Evolutionary conservation across 1,140 invertebrate species (phyloP).

Genomic region (Eumeta japonica): DNA sequence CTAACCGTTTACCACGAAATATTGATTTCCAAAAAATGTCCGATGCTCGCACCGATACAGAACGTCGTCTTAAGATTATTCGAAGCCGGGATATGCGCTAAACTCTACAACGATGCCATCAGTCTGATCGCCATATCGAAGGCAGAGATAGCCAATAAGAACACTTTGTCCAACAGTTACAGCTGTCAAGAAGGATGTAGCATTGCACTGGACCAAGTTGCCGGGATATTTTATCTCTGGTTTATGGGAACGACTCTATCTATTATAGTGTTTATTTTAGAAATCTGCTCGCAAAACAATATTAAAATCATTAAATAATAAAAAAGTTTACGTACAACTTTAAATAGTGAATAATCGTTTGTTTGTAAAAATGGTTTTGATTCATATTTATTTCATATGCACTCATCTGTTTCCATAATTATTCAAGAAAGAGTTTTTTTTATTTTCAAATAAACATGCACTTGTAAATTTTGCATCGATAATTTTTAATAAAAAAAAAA

Average conservation of each 20-base stretch:
- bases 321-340: too few relatives aligned
- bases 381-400: too few relatives aligned
- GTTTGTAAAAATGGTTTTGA: too few relatives aligned
- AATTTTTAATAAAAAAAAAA: too few relatives aligned
- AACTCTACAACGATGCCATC: slow-evolving; percentile 27
- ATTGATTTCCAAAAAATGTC: slow-evolving; percentile 27
- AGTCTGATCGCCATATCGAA: slow-evolving; percentile 26
- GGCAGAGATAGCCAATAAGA: slow-evolving; percentile 23
- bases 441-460: too few relatives aligned
- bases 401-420: too few relatives aligned
- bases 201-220: slow-evolving; percentile 3
- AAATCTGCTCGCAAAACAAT: slow-evolving; percentile 1
- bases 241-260: background rate
- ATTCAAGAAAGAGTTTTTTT: too few relatives aligned
- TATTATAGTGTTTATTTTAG: background rate
- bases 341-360: too few relatives aligned
- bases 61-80: slow-evolving; percentile 22
- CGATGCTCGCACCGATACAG: slow-evolving; percentile 14
- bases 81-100: slow-evolving; percentile 35
- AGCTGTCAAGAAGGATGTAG: slow-evolving; percentile 5
- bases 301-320: too few relatives aligned
- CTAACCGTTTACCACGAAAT: slow-evolving; percentile 39
- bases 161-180: slow-evolving; percentile 23
- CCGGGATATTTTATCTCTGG: slow-evolving; percentile 5
- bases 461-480: too few relatives aligned